Percentiles rank a stretch among this genome's conserved stretches.
Conservation (phyloP, 2,113 vertebrate species). For the Polypterus bichir region DNA sequence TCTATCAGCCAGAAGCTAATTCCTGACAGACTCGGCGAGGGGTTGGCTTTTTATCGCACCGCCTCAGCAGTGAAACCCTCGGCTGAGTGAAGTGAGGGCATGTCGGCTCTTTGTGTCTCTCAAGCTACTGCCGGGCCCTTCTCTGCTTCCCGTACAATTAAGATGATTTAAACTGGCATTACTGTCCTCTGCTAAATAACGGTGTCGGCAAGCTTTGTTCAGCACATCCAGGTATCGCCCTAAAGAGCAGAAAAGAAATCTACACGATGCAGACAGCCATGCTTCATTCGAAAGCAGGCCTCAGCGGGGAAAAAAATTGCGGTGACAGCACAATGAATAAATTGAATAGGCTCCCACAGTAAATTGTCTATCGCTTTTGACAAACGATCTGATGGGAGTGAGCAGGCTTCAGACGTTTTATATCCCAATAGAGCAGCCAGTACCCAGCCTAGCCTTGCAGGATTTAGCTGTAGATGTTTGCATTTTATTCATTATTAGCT, state of each 20-base stretch:
- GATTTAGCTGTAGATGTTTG: too few relatives aligned
- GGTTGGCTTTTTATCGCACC: conserved; percentile 15
- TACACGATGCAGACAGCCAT: conserved; percentile 19
- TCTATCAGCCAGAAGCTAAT: conserved; percentile 21
- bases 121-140: conserved; percentile 14
- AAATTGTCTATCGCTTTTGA: conserved; percentile 57
- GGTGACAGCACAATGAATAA: conserved; percentile 61
- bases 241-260: conserved; percentile 19
- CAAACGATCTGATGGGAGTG: conserved; percentile 59
- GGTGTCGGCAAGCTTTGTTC: not conserved
- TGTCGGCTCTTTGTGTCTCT: conserved; percentile 21
- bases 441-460: conserved; percentile 47
- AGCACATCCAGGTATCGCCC: conserved; percentile 5
- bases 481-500: too few relatives aligned
- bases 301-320: conserved; percentile 42
- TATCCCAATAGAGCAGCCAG: conserved; percentile 56
- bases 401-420: conserved; percentile 34
- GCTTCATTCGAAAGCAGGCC: conserved; percentile 22
- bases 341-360: conserved; percentile 58
- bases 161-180: conserved; percentile 33
- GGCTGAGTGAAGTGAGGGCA: conserved; percentile 10
- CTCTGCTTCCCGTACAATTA: conserved; percentile 16
- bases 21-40: conserved; percentile 14
- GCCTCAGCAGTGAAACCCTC: conserved; percentile 13
- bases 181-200: conserved; percentile 17